phyloP scores from a whole-genome alignment of 92 coral and sea anemone species.

The Paragorgia papillata region DNA sequence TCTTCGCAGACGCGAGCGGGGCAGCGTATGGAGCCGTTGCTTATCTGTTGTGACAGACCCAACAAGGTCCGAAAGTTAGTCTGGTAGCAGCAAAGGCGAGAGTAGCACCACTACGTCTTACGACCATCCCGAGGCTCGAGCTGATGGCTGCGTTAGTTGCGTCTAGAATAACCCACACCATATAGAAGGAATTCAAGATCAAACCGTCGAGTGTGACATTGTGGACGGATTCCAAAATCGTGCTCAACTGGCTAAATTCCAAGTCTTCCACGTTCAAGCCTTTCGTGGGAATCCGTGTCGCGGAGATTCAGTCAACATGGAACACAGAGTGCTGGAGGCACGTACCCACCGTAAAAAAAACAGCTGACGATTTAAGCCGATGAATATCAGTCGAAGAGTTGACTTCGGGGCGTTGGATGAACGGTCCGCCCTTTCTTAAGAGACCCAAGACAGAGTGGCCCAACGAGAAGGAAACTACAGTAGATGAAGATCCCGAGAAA shows the following conservation, averaged over 20 bases:
- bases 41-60: conserved; percentile 49
- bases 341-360: conserved; percentile 45
- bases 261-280: conserved; percentile 42
- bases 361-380: conserved; percentile 55
- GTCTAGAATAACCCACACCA: conserved; percentile 36
- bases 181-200: conserved; percentile 26
- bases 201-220: conserved; percentile 34
- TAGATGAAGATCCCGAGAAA: conserved; percentile 35
- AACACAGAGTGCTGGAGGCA: conserved; percentile 27
- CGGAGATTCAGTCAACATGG: conserved; percentile 59
- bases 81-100: conserved; percentile 27
- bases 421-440: conserved; percentile 41
- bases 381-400: conserved; percentile 35
- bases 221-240: conserved; percentile 55
- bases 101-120: conserved; percentile 26
- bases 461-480: not conserved
- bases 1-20: conserved; percentile 54
- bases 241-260: conserved; percentile 43
- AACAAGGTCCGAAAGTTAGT: conserved; percentile 40
- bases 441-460: conserved; percentile 51
- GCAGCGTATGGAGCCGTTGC: conserved; percentile 60
- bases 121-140: conserved; percentile 32
- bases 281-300: conserved; percentile 48
- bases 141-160: conserved; percentile 33
- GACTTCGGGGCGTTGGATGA: conserved; percentile 41